phyloP scores from a whole-genome alignment of 2,113 vertebrate species.

The Nerophis ophidion region DNA sequence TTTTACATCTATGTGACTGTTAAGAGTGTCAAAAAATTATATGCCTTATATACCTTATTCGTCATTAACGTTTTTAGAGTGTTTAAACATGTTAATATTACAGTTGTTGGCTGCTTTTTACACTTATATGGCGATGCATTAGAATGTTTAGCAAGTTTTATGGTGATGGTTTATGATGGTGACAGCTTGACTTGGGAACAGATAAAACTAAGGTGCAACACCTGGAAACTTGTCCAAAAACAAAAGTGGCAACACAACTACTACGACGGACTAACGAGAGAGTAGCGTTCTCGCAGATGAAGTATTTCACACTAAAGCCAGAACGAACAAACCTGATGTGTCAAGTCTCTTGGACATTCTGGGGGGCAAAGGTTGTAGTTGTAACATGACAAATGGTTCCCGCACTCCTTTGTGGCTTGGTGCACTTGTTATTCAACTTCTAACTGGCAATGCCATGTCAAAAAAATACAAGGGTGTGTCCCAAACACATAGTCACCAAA shows the following conservation, averaged over 20 bases:
- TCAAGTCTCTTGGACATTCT: constrained; percentile 2
- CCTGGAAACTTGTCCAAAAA: neutral
- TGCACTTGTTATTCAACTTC: constrained; percentile 31
- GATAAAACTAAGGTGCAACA: too few species aligned
- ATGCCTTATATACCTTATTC: too few species aligned
- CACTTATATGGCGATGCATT: too few species aligned
- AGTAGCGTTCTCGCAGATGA: neutral
- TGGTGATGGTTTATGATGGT: too few species aligned
- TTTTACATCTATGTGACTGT: too few species aligned
- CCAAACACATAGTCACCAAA: neutral
- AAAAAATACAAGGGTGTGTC: neutral
- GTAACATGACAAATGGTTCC: constrained; percentile 38
- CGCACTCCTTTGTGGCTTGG: constrained; percentile 22
- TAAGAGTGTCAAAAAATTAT: too few species aligned
- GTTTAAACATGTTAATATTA: too few species aligned
- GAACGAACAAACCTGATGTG: neutral
- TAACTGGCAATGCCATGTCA: constrained; percentile 20
- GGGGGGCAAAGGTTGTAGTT: constrained; percentile 14
- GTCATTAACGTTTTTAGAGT: too few species aligned
- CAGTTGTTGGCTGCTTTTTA: too few species aligned
- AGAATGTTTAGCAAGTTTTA: too few species aligned
- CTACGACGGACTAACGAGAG: neutral
- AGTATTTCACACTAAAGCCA: constrained; percentile 20
- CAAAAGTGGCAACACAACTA: neutral
- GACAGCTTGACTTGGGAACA: too few species aligned